Percentiles rank a stretch among this genome's conserved stretches.
Conservation (phyloP, 2,113 vertebrate genomes). For the Takifugu bimaculatus region DNA sequence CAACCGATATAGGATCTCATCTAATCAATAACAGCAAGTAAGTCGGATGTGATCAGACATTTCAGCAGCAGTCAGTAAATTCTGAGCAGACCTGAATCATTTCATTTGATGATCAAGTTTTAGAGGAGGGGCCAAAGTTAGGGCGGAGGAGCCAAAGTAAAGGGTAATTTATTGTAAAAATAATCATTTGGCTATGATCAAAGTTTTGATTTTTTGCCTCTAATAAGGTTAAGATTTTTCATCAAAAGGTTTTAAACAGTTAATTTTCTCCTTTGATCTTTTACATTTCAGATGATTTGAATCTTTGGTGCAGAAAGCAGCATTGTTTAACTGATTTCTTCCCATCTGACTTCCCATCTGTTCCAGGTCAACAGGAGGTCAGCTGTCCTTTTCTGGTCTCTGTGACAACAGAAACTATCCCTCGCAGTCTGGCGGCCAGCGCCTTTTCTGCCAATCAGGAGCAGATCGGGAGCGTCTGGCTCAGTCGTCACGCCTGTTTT, state of each 20-base stretch:
- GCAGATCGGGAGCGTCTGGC: constrained; percentile 54
- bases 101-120: not conserved
- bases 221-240: no score
- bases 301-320: not conserved
- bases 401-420: not conserved
- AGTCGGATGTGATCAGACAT: not conserved
- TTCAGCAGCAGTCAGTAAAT: no score
- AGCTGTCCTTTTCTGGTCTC: constrained; percentile 44
- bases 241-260: no score
- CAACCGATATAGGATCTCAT: constrained; percentile 42
- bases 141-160: not conserved
- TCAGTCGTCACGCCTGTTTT: constrained; percentile 66
- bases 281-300: not conserved
- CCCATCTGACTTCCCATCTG: not conserved
- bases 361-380: constrained; percentile 61
- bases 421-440: not conserved
- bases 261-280: no score
- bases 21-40: constrained; percentile 70
- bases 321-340: not conserved
- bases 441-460: constrained; percentile 30
- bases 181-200: no score
- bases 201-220: no score
- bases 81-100: no score
- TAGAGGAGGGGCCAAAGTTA: not conserved
- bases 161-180: not conserved